Evolutionary conservation across 2,797 vertebrate genomes (phyloP), one percentile per base, ranked within the genome.

Genomic region (Taeniopygia guttata): DNA sequence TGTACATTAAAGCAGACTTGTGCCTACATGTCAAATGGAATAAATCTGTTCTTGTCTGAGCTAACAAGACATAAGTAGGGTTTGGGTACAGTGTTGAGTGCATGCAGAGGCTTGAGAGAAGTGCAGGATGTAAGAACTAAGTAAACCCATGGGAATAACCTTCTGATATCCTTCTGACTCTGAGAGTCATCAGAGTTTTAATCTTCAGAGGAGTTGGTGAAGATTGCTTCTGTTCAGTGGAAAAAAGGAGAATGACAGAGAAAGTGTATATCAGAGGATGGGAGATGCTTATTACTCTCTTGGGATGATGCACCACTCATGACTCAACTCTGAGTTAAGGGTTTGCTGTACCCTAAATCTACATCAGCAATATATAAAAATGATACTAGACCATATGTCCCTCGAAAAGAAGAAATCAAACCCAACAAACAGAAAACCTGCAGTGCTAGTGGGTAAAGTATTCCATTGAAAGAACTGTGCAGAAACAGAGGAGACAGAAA

Each of bases 371-470:
- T 54, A 70, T 43, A 84, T 21, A n/a, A 63, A 86, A 86, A 70
- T 59, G 0, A 5, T 36, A 55, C 3, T 18, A 29, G 29, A 42
- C 51, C 16, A 59, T 49, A 36, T 2, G 2, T 30, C 8, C 7
- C 32, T 81, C 66, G 27, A 52, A 83, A 89, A 76, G 67, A 80
- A 43, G 4, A 84, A 81, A 68, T 5, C 13, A 80, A 40, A 51
- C 4, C 5, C 8, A 79, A 49, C 3, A 46, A 68, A 27, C 7
- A 59, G 75, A 72, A 81, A 64, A 60, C 2, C 4, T 6, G 4
- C 21, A 52, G 11, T 70, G 32, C 51, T 3, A 54, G 8, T 25
- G 74, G 46, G 5, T 48, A 68, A 72, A 84, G 5, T 23, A 34
- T 74, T 59, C 36, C 9, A 68, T 25, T 29, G 40, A 52, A 90